Conservation (phyloP, 2,797 vertebrate genomes). For the Lindbergichthys nudifrons region DNA sequence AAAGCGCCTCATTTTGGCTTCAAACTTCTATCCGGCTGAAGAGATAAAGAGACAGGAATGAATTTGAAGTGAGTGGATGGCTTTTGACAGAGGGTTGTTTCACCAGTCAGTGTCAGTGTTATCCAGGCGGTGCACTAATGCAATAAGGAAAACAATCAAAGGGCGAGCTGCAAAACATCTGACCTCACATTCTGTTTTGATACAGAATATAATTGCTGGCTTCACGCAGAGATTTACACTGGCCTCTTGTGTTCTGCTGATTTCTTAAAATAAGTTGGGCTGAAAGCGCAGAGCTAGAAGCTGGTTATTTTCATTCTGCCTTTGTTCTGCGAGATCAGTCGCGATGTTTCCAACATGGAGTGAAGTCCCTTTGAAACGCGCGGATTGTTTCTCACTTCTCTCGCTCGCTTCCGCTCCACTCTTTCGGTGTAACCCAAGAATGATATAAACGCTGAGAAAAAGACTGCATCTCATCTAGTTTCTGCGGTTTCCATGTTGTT, state of each 20-base stretch:
- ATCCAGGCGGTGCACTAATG: constrained; percentile 54
- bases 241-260: constrained; percentile 66
- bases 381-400: constrained; percentile 49
- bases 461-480: constrained; percentile 24
- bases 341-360: constrained; percentile 62
- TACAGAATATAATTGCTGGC: constrained; percentile 63
- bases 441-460: constrained; percentile 21
- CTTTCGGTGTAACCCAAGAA: constrained; percentile 21
- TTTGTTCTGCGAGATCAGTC: constrained; percentile 77
- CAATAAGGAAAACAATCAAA: constrained; percentile 74
- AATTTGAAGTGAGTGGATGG: constrained; percentile 71
- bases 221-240: constrained; percentile 39
- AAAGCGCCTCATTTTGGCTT: constrained; percentile 61
- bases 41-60: constrained; percentile 58
- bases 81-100: constrained; percentile 69
- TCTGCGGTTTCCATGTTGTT: constrained; percentile 23
- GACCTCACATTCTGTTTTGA: constrained; percentile 67
- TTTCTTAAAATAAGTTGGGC: constrained; percentile 71
- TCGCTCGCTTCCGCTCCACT: constrained; percentile 29
- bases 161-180: constrained; percentile 57
- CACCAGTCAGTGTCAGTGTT: constrained; percentile 66
- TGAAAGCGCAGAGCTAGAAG: constrained; percentile 38
- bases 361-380: constrained; percentile 67
- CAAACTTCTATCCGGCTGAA: constrained; percentile 61
- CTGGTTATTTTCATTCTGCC: constrained; percentile 62